Evolutionary conservation across 1,140 invertebrate genomes (phyloP), one percentile per base, ranked within the genome.

Genomic region (Apis mellifera): DNA sequence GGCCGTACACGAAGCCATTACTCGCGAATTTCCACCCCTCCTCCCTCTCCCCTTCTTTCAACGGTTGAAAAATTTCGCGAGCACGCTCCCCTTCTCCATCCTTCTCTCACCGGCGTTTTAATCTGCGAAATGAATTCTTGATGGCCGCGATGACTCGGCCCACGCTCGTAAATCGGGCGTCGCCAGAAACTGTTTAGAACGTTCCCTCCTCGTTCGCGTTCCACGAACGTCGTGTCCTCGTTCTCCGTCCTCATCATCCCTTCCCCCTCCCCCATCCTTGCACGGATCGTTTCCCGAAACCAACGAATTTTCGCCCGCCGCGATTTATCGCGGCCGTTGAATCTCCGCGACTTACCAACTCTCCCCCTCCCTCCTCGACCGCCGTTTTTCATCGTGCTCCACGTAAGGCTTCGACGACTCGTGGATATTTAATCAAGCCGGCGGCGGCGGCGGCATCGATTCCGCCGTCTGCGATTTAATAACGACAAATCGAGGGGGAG

Each of bases 111-210:
- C n/a, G 0, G 23, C 55, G 55, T 75, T 83, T 83, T 83, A 83
- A 83, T 83, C 74, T 69, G 82, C 82, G 54, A 80, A 80, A 79
- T 80, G 82, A 83, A 83, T 80, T 68, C 82, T 83, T 74, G 62
- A 80, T 80, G 69, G 64, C 32, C 11, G 17, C 19, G 32, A 12
- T 52, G 54, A 72, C 52, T 52, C 79, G 66, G 59, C 23, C 52
- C 23, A 7, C 52, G n/a, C 68, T 50, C 75, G 57, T 64, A 78
- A 83, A 78, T 82, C 80, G 65, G 65, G 7, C 65, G 57, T 2
- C 23, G 48, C 74, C 54, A 32, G n/a, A 42, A 42, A 42, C 32
- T 48, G 32, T 32, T 32, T 3, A 57, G 71, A 78, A 60, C 62
- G 64, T 32, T 60, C 23, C 55, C 78, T 15, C 77, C 23, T n/a